A percentile compares a stretch with the other conserved stretches of the same genome.
phyloP scores from a whole-genome alignment of 1,140 invertebrate species.

The Lutraria rhynchaena region DNA sequence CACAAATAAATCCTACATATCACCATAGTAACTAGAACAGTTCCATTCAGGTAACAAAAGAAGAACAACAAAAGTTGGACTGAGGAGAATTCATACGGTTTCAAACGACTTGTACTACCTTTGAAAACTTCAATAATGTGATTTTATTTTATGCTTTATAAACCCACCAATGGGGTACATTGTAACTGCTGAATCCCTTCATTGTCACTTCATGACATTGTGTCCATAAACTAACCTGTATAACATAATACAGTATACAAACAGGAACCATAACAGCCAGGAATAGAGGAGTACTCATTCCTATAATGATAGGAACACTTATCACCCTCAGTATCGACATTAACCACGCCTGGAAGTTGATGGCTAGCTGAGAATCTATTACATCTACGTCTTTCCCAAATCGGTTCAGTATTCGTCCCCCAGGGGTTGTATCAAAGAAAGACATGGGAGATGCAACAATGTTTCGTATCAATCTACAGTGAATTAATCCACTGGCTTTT shows the following conservation, averaged over 20 bases:
- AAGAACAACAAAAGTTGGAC: no score
- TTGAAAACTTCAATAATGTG: no score
- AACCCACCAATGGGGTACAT: no score
- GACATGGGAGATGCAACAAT: conserved; percentile 87
- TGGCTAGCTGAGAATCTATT: conserved; percentile 76
- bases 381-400: conserved; percentile 84
- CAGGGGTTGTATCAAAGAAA: conserved; percentile 87
- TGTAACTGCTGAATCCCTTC: no score
- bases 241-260: conserved; percentile 54
- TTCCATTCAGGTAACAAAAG: no score
- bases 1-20: no score
- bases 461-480: conserved; percentile 72
- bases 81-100: no score
- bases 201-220: no score
- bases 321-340: conserved; percentile 86
- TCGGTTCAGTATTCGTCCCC: conserved; percentile 87
- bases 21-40: no score
- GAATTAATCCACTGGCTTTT: conserved; percentile 75
- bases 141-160: no score
- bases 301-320: conserved; percentile 94
- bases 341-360: conserved; percentile 67
- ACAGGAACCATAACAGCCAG: conserved; percentile 92
- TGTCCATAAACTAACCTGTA: conserved; percentile 79
- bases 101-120: no score
- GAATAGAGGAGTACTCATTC: conserved; percentile 93